Evolutionary conservation across 2,888 invertebrate genomes (phyloP).

Genomic region (Aleiodes leptofemur): DNA sequence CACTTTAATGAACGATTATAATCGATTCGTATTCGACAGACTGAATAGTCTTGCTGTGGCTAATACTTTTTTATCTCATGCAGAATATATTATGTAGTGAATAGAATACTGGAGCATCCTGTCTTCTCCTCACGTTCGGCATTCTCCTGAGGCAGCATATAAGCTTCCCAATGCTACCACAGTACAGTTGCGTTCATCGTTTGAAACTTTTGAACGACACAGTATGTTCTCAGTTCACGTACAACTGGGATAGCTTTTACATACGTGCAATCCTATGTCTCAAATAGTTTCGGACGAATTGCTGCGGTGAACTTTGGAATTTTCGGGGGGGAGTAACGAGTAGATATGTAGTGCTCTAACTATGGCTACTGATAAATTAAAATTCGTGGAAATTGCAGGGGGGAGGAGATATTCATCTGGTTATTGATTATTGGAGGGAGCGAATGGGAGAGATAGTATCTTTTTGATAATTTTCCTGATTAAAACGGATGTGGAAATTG

Average conservation of each 20-base stretch:
- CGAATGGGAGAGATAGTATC: too few relatives aligned
- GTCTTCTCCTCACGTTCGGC: slow-evolving; percentile 59
- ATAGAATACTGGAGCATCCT: slow-evolving; percentile 54
- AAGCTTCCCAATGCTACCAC: slow-evolving; percentile 55
- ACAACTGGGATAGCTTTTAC: slow-evolving; percentile 49
- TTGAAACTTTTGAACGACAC: slow-evolving; percentile 56
- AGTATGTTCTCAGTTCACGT: slow-evolving; percentile 54
- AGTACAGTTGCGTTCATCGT: slow-evolving; percentile 57
- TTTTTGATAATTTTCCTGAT: too few relatives aligned
- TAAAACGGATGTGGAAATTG: too few relatives aligned
- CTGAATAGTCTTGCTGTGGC: not conserved
- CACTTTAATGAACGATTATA: too few relatives aligned
- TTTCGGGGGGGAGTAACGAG: slow-evolving; percentile 49
- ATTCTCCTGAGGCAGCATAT: slow-evolving; percentile 54
- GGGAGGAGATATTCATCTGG: not conserved
- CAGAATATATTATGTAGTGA: slow-evolving; percentile 17
- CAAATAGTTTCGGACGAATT: slow-evolving; percentile 51
- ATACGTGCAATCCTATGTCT: slow-evolving; percentile 42
- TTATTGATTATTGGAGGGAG: not conserved
- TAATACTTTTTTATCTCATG: slow-evolving; percentile 12
- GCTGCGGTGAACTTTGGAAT: slow-evolving; percentile 49
- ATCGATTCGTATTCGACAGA: too few relatives aligned
- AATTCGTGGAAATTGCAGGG: slow-evolving; percentile 5
- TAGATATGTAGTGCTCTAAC: slow-evolving; percentile 31
- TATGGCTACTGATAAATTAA: slow-evolving; percentile 2